Base-by-base conservation (phyloP, 2,113 vertebrate species). In the Ascaphus truei region DNA sequence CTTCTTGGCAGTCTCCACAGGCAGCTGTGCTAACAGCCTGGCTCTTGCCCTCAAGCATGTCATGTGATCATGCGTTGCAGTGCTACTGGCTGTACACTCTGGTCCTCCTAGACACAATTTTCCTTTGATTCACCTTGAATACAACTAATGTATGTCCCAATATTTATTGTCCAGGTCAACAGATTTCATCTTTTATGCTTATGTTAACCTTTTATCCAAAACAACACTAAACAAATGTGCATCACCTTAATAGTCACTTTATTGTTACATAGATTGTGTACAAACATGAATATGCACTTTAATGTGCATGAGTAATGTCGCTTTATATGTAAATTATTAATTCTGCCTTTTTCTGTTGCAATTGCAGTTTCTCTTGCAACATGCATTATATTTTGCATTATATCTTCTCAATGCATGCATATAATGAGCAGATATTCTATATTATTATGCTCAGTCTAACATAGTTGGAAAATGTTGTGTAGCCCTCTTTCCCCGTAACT, bases 111-210 rank as follows among this genome's bases (percentile, higher is more conserved):
- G 72, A 75, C 72, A 76, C 36, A 22, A 47, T 77, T 80, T 87
- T 71, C 81, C 75, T 88, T 80, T 76, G 76, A 73, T 78, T 84
- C 79, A 82, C 78, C 84, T 85, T 86, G 79, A 81, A 78, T 77
- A 48, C 0, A 0, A 81, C 77, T 43, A 31, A 59, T 41, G 56
- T 62, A 20, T 50, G 20, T 58, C 34, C 7, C n/a, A 0, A 58
- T 75, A 69, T 11, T 2, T 20, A 63, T 73, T 59, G 34, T 11
- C 56, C 33, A 41, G 25, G 51, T 51, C 33, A 51, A 51, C 45
- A 29, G 56, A 51, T 55, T 55, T 55, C 18, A 43, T 71, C 45
- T 52, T 71, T 61, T 30, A 41, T 36, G n/a, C 26, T 29, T 45
- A 10, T 51, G 33, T 61, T 71, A 66, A 30, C 45, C 39, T 61